Conservation (phyloP, 1,140 invertebrate species). For the Orchesella cincta region DNA sequence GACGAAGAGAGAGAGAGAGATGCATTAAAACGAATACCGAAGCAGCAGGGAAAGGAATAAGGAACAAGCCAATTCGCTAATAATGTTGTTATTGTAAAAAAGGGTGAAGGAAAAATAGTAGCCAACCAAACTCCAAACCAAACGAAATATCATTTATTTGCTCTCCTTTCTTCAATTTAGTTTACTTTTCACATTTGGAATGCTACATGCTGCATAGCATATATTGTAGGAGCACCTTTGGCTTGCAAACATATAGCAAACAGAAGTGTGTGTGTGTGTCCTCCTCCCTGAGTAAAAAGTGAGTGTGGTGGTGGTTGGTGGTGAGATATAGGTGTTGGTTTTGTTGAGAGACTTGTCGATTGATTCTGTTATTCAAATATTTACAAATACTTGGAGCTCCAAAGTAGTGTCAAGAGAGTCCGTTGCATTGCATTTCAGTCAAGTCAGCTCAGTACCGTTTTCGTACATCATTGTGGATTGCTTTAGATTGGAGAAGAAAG, state of each 20-base stretch:
- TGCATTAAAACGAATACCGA: too few relatives aligned
- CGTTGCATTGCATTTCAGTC: too few relatives aligned
- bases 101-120: not conserved
- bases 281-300: not conserved
- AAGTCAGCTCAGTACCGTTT: too few relatives aligned
- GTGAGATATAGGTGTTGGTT: not conserved
- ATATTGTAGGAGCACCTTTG: too few relatives aligned
- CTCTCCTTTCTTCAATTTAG: too few relatives aligned
- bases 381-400: not conserved
- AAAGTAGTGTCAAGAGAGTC: not conserved
- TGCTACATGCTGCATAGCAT: too few relatives aligned
- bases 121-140: too few relatives aligned
- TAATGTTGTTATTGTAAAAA: slow-evolving; percentile 11
- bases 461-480: too few relatives aligned
- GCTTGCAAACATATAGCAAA: not conserved
- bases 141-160: too few relatives aligned
- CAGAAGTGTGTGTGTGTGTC: not conserved
- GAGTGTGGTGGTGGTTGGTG: not conserved
- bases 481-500: too few relatives aligned
- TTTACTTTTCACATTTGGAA: too few relatives aligned
- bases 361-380: slow-evolving; percentile 24
- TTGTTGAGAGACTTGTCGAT: slow-evolving; percentile 22
- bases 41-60: not conserved
- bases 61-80: not conserved
- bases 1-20: not conserved